Percentiles rank a stretch among this genome's conserved stretches.
These are phyloP conservation scores for Andricus grossulariae DNA, from an alignment of 1,140 invertebrate genomes.

Conservation along the genomic window DNA sequence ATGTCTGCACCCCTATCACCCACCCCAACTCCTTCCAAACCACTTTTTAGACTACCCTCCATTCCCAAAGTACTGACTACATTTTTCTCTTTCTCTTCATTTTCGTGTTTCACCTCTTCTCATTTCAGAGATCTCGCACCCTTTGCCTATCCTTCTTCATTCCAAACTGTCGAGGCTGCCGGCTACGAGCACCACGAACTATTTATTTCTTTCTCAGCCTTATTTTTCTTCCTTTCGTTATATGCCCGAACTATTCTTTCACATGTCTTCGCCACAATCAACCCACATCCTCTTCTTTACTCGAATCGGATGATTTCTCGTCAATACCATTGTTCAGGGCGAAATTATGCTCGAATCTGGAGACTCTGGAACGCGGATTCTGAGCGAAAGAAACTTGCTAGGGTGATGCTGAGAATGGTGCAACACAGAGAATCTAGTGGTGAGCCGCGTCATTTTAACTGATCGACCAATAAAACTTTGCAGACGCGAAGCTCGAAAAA, in stretches of 20 bases:
- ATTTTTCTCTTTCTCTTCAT: slow-evolving; percentile 17
- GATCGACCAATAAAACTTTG: slow-evolving; percentile 10
- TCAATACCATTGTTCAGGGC: background rate
- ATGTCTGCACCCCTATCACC: slow-evolving; percentile 26
- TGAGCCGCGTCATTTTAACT: slow-evolving; percentile 3
- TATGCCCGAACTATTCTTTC: background rate
- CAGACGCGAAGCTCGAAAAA: slow-evolving; percentile 10
- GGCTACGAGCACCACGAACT: background rate
- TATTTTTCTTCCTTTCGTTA: slow-evolving; percentile 8
- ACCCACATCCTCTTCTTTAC: background rate
- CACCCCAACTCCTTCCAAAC: background rate
- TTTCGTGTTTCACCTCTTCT: background rate
- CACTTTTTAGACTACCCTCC: background rate
- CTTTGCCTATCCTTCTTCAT: slow-evolving; percentile 15
- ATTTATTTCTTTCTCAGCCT: background rate
- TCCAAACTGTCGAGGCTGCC: background rate
- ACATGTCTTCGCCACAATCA: background rate
- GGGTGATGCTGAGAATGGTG: background rate
- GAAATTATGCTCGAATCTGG: background rate
- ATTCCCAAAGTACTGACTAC: slow-evolving; percentile 10
- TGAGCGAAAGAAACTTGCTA: background rate
- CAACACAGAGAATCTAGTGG: background rate
- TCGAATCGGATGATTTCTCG: background rate
- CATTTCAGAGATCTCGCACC: background rate
- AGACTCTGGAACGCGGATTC: background rate